These are phyloP conservation scores for Phoenoteleia sp. DNA, from an alignment of 2,888 invertebrate genomes.

Conservation along the genomic window DNA sequence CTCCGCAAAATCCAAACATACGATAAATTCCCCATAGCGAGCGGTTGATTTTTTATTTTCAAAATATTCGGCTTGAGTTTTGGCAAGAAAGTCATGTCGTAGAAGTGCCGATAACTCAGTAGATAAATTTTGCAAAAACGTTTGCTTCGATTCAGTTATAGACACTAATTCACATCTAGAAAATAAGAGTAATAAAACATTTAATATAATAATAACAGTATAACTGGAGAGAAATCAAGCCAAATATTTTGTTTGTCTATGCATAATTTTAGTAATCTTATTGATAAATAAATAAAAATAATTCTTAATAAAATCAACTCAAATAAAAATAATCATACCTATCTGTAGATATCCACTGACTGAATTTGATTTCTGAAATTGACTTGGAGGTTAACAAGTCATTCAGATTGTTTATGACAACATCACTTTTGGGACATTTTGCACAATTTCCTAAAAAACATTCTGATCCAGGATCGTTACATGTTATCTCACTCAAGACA, in stretches of 20 bases:
- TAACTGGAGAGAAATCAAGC: neutral
- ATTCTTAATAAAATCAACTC: neutral
- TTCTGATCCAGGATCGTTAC: constrained; percentile 12
- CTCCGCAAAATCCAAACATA: constrained; percentile 31
- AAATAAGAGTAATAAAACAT: constrained; percentile 11
- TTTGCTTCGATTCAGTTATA: neutral
- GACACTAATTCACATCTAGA: constrained; percentile 24
- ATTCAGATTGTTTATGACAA: constrained; percentile 1
- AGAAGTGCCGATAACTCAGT: constrained; percentile 6
- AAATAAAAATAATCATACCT: constrained; percentile 8
- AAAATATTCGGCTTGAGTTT: constrained; percentile 24
- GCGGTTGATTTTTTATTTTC: constrained; percentile 14
- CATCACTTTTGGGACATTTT: constrained; percentile 13
- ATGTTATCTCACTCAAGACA: constrained; percentile 14
- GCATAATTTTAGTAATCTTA: too few relatives aligned
- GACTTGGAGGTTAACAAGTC: constrained; percentile 17
- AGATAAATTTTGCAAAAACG: constrained; percentile 18
- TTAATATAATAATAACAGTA: too few relatives aligned
- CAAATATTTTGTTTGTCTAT: too few relatives aligned
- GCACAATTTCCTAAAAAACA: constrained; percentile 36
- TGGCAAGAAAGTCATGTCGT: constrained; percentile 22
- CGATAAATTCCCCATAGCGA: constrained; percentile 11
- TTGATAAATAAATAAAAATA: too few relatives aligned
- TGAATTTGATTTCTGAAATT: constrained; percentile 25
- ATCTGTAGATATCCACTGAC: constrained; percentile 24